phyloP scores from a whole-genome alignment of 2,113 vertebrate genomes.

The Dolichotis patagonum region DNA sequence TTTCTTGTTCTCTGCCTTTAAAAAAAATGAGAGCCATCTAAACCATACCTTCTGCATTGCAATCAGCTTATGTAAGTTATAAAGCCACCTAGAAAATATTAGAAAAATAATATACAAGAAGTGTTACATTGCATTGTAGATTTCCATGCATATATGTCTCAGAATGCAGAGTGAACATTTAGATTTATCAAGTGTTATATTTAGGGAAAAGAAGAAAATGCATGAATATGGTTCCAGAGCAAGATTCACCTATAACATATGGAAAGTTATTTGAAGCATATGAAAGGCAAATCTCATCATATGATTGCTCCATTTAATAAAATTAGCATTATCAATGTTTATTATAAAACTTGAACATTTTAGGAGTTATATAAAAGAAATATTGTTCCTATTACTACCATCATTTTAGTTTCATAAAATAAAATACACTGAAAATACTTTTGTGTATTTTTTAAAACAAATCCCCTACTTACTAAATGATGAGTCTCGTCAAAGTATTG shows the following conservation, averaged over 20 bases:
- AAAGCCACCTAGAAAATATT: slow-evolving; percentile 43
- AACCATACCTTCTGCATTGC: not conserved
- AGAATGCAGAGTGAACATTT: slow-evolving; percentile 10
- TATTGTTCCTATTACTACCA: not conserved
- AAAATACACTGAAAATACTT: not conserved
- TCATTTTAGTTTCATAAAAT: not conserved
- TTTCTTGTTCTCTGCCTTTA: not conserved
- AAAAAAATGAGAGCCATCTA: not conserved
- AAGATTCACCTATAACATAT: not conserved
- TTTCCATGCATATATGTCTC: not conserved
- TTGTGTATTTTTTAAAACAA: not conserved
- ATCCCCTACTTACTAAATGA: not conserved
- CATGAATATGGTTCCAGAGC: not conserved
- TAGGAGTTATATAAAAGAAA: not conserved
- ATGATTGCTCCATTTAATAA: not conserved
- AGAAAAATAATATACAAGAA: not conserved
- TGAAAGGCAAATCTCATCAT: not conserved
- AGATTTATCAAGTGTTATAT: not conserved
- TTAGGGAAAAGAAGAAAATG: not conserved
- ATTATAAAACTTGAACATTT: not conserved
- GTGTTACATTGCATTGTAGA: not conserved
- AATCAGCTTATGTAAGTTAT: slow-evolving; percentile 11
- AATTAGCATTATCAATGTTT: not conserved
- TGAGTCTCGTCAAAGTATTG: not conserved
- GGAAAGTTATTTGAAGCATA: not conserved